These are phyloP conservation scores for Crotalus helleri DNA, from an alignment of 2,113 vertebrate genomes.

Conservation along the genomic window DNA sequence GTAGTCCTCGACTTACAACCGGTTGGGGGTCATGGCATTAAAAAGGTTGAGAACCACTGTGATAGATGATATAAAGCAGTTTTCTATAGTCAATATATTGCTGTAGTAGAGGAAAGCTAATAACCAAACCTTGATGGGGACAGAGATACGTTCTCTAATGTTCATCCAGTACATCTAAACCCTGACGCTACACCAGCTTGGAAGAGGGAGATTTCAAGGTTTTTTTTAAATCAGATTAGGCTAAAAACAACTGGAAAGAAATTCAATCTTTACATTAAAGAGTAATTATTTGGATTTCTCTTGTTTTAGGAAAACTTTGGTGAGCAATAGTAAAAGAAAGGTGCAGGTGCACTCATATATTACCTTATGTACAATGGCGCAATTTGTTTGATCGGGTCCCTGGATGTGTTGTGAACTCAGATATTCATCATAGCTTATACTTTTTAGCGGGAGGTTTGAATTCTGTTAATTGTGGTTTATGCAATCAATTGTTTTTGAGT, in stretches of 20 bases:
- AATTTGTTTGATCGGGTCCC: not conserved
- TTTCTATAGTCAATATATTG: too few species aligned
- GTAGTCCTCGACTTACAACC: too few species aligned
- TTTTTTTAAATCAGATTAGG: not conserved
- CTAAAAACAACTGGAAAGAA: not conserved
- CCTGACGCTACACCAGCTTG: not conserved
- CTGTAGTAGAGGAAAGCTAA: not conserved
- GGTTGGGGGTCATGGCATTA: too few species aligned
- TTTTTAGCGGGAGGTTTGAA: not conserved
- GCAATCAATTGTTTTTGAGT: not conserved
- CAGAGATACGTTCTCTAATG: not conserved
- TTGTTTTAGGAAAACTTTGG: not conserved
- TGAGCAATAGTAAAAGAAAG: not conserved
- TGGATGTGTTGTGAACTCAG: not conserved
- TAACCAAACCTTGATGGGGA: not conserved
- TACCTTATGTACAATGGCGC: not conserved
- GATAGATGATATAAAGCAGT: too few species aligned
- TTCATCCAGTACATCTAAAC: not conserved
- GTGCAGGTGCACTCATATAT: not conserved
- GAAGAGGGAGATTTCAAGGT: not conserved
- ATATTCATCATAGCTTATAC: not conserved
- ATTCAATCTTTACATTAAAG: not conserved
- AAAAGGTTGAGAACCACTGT: too few species aligned
- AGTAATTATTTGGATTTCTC: not conserved
- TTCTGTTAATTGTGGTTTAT: not conserved